phyloP scores from a whole-genome alignment of 2,797 vertebrate genomes.

The Lithobates pipiens region DNA sequence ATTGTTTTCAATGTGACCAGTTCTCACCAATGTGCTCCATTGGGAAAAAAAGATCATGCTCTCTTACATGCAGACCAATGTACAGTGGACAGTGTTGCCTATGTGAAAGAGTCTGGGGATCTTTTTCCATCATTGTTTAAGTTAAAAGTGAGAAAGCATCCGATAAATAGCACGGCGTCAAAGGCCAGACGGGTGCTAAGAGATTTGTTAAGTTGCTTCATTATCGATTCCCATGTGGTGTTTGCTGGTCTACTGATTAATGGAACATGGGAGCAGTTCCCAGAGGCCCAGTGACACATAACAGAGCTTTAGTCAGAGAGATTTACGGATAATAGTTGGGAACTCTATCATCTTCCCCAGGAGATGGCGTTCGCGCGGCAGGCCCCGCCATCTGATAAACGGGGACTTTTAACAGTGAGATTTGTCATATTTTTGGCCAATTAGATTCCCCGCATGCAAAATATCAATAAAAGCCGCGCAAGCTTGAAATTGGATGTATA shows the following conservation, averaged over 20 bases:
- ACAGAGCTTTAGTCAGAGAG: constrained; percentile 2
- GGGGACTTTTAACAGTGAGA: background rate
- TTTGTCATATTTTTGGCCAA: constrained; percentile 17
- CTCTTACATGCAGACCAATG: too few relatives aligned
- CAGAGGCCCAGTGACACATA: background rate
- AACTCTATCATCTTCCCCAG: constrained; percentile 4
- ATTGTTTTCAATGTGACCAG: too few relatives aligned
- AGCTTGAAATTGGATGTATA: constrained; percentile 4
- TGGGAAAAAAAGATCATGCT: too few relatives aligned
- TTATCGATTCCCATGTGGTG: constrained; percentile 27
- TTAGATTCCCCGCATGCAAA: background rate
- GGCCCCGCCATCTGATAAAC: background rate
- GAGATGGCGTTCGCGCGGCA: background rate
- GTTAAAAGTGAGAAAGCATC: background rate
- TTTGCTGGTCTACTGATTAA: constrained; percentile 1
- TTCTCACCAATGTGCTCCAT: too few relatives aligned
- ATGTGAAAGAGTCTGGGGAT: too few relatives aligned
- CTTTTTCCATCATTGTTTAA: background rate
- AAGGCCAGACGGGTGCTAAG: background rate
- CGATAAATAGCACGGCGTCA: background rate
- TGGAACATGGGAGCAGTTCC: background rate
- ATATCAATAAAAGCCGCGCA: constrained; percentile 33
- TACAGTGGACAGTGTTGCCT: too few relatives aligned
- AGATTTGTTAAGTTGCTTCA: constrained; percentile 1
- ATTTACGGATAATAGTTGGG: constrained; percentile 22